Evolutionary conservation across 2,797 vertebrate species (phyloP), one percentile per base, ranked within the genome.

Genomic region (Ctenosaura bakeri): DNA sequence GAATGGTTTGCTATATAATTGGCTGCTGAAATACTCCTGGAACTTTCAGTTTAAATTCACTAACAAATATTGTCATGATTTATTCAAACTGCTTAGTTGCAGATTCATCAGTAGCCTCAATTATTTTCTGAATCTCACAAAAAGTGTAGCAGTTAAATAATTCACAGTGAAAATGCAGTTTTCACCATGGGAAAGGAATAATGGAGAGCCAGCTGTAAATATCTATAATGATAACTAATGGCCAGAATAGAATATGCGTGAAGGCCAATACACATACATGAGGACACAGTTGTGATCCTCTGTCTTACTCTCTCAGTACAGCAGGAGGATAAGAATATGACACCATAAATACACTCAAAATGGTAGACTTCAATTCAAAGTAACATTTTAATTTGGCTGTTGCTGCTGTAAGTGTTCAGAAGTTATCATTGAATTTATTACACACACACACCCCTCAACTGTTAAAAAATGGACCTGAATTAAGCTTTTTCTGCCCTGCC

Each of bases 1-100:
- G 73, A 87, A 87, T 69, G 35, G 24, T 20, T 87, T 87, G 42
- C 73, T 62, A 83, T 35, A 32, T 85, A 89, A 77, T 90, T 32
- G 4, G 14, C 81, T 66, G 22, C 1, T 69, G 35, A 52, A 88
- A 88, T 13, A 84, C 7, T 84, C 54, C 13, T 42, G 87, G 26
- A 87, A 64, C 1, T 91, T 93, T 76, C 24, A 8, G n/a, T 78
- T 89, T 87, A 91, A 64, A 81, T 86, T 91, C 54, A 90, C 4
- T 80, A 88, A 94, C 6, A 1, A 86, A 73, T 78, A 26, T 78
- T 90, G 87, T 42, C 46, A 14, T 78, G 1, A 86, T 83, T 89
- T 92, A 56, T 86, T 93, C 42, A 87, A 66, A 52, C 1, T 73
- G 35, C 3, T 0, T 13, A 1, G 6, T 85, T 88, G 56, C 1